Evolutionary conservation across 2,113 vertebrate genomes (phyloP), one percentile per base, ranked within the genome.

Genomic region (Indicator maculatus): DNA sequence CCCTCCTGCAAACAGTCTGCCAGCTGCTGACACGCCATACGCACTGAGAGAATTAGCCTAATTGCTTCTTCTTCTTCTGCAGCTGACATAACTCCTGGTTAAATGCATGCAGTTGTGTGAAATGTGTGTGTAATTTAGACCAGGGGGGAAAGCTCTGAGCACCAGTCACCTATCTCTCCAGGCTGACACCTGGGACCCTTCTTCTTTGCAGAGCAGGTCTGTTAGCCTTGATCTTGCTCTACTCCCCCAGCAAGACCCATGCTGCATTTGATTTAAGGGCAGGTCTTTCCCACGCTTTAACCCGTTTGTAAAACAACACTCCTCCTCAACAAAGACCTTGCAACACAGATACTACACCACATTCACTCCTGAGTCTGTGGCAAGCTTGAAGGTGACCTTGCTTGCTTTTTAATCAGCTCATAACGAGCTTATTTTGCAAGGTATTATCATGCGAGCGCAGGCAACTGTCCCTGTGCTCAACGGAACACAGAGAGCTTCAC

Each of bases 1-100:
- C 45, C 60, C 31, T 93, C 52, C 75, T 94, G 85, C 72, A 95
- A 94, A 91, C 17, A 50, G 52, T 74, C 80, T 93, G 85, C 85
- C 88, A 94, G 93, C 90, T 94, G 90, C 79, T 94, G 85, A 86
- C 90, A 91, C 69, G 64, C 83, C 79, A 84, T 92, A 88, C 53
- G 2, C 86, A 80, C 71, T 73, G 69, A 91, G 92, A 91, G 91
- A 94, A 94, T 94, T 94, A 95, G 56, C 45, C 52, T 96, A 93
- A 96, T 95, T 90, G 41, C 72, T 91, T 91, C 50, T 52, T 52
- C 95, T 75, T 94, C 95, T 75, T 94, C 82, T 95, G 73, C 79
- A 88, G 83, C 52, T 93, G 75, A 85, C 80, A 93, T 88, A 81
- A 86, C 83, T 80, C 65, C 47, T 60, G 7, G 58, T 91, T 94